A percentile compares a stretch with the other conserved stretches of the same genome.
phyloP scores from a whole-genome alignment of 2,113 vertebrate species.

The Atherinomorus stipes region DNA sequence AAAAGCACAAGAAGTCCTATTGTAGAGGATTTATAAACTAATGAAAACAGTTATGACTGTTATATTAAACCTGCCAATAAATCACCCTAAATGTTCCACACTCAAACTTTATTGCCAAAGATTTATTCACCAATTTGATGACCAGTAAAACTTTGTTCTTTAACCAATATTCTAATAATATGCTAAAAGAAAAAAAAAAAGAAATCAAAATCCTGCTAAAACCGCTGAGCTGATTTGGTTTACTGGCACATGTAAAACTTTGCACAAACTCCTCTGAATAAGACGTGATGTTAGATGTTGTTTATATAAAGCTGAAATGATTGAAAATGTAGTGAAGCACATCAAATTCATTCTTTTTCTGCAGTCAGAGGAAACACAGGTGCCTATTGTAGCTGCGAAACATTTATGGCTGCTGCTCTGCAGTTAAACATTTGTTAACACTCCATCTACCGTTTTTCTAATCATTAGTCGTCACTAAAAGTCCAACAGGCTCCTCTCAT shows the following conservation, averaged over 20 bases:
- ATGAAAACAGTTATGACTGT: too few relatives aligned
- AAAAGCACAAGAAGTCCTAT: too few relatives aligned
- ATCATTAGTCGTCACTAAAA: constrained; percentile 59
- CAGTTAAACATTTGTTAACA: constrained; percentile 74
- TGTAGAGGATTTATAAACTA: too few relatives aligned
- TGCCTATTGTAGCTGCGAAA: constrained; percentile 45
- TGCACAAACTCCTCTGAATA: neutral
- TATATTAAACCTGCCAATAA: too few relatives aligned
- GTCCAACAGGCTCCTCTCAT: constrained; percentile 69
- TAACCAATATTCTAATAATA: too few relatives aligned
- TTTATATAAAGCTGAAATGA: neutral
- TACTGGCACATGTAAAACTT: neutral
- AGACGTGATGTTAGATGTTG: neutral
- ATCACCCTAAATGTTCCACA: too few relatives aligned
- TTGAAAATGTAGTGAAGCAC: neutral
- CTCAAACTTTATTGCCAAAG: too few relatives aligned
- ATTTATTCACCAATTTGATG: too few relatives aligned
- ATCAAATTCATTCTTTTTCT: constrained; percentile 5
- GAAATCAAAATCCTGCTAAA: neutral
- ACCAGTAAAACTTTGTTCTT: too few relatives aligned
- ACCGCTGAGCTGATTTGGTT: too few relatives aligned
- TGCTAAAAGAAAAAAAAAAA: too few relatives aligned
- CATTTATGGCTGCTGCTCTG: constrained; percentile 52
- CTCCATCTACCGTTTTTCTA: constrained; percentile 65
- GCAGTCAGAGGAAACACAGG: constrained; percentile 20